Percentiles rank a stretch among this genome's conserved stretches.
These are phyloP conservation scores for Mycteria americana DNA, from an alignment of 2,797 vertebrate genomes.

Conservation along the genomic window DNA sequence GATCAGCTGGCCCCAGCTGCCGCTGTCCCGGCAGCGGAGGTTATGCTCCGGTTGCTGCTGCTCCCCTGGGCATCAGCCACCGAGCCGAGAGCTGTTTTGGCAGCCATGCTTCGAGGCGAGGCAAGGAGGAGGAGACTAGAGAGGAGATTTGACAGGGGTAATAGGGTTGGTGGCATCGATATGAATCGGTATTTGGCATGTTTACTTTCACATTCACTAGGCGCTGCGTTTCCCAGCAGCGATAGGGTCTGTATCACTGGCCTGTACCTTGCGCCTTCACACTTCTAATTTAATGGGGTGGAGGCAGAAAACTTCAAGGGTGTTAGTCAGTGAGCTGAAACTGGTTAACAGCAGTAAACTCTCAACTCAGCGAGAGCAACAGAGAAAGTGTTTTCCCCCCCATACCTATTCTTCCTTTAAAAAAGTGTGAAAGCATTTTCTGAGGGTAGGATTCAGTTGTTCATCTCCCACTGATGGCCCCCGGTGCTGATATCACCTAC, in stretches of 20 bases:
- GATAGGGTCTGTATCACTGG: background rate
- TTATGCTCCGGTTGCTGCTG: background rate
- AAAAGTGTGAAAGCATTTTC: background rate
- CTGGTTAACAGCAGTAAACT: background rate
- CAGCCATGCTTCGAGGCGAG: background rate
- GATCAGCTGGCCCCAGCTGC: background rate
- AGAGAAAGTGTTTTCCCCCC: background rate
- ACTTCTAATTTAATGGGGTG: background rate
- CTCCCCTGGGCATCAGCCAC: background rate
- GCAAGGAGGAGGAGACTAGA: background rate
- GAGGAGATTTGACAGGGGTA: background rate
- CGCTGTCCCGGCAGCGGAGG: background rate
- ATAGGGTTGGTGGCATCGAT: background rate
- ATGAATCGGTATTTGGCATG: rapidly evolving
- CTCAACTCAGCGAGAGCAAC: background rate
- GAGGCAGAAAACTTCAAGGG: background rate
- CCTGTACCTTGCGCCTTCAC: background rate
- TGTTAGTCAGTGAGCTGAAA: background rate
- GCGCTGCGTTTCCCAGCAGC: background rate
- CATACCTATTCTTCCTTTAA: background rate
- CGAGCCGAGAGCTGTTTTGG: background rate
- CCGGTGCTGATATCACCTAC: background rate
- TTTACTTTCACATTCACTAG: background rate
- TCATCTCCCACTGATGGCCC: background rate
- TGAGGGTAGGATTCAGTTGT: background rate